A percentile compares a stretch with the other conserved stretches of the same genome.
phyloP scores from a whole-genome alignment of 64 coral and sea anemone species.

The Actinia tenebrosa region DNA sequence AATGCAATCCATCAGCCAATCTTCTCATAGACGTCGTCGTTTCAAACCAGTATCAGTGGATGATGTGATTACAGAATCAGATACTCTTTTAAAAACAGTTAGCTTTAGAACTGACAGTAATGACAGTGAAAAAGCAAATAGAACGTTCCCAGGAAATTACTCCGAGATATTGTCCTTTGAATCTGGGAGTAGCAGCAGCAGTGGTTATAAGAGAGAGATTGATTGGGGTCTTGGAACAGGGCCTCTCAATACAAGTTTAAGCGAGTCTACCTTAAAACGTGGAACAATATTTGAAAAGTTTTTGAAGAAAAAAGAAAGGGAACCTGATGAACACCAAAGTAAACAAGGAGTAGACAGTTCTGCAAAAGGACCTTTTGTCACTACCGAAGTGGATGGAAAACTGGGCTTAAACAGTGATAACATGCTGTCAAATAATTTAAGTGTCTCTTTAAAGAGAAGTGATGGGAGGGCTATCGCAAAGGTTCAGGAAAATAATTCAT shows the following conservation, averaged over 20 bases:
- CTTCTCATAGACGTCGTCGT: constrained; percentile 12
- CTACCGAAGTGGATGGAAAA: background rate
- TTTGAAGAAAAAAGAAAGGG: constrained; percentile 12
- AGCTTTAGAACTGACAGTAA: background rate
- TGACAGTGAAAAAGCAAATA: constrained; percentile 6
- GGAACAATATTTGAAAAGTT: constrained; percentile 29
- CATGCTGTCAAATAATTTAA: background rate
- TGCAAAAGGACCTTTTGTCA: background rate
- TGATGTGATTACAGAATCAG: background rate
- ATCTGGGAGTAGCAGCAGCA: background rate
- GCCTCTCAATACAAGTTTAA: constrained; percentile 8
- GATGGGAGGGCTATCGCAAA: too few species aligned
- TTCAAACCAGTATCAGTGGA: constrained; percentile 32
- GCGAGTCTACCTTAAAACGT: background rate
- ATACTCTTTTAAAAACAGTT: background rate
- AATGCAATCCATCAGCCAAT: background rate
- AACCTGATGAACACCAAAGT: background rate
- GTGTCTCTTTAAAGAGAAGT: too few species aligned
- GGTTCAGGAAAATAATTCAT: too few species aligned
- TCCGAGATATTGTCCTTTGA: background rate
- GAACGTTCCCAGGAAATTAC: constrained; percentile 4
- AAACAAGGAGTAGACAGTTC: background rate
- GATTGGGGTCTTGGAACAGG: constrained; percentile 25
- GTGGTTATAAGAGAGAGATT: background rate
- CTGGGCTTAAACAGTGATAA: background rate